phyloP scores from a whole-genome alignment of 2,888 invertebrate genomes.

The Idaea aversata region DNA sequence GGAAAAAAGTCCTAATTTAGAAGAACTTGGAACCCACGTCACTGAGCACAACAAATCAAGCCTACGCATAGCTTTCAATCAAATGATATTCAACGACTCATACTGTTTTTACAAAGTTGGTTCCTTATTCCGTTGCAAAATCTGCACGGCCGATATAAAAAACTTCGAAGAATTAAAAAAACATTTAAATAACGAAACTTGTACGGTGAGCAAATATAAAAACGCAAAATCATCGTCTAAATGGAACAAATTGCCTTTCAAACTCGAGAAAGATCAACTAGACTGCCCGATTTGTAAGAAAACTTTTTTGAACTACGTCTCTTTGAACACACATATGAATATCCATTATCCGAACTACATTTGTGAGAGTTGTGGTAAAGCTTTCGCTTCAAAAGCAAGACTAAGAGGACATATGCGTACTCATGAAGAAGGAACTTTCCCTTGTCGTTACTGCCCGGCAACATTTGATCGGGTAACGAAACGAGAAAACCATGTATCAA shows the following conservation, averaged over 20 bases:
- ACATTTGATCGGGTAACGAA: conserved; percentile 69
- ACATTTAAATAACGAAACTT: conserved; percentile 49
- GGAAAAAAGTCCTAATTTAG: conserved; percentile 49
- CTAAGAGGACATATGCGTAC: conserved; percentile 75
- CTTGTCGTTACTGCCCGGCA: conserved; percentile 61
- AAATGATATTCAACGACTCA: conserved; percentile 58
- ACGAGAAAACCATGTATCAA: conserved; percentile 68
- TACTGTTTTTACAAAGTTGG: conserved; percentile 54
- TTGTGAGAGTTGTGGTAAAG: conserved; percentile 76
- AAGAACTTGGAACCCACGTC: conserved; percentile 55
- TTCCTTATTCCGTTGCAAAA: conserved; percentile 54
- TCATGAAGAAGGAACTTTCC: conserved; percentile 71
- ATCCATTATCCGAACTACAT: conserved; percentile 74
- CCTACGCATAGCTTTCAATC: conserved; percentile 59
- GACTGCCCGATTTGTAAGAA: conserved; percentile 71
- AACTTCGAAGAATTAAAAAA: conserved; percentile 52
- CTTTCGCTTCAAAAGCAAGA: conserved; percentile 74
- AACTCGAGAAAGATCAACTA: conserved; percentile 67
- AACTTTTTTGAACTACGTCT: conserved; percentile 65
- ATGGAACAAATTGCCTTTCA: conserved; percentile 67
- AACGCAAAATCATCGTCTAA: conserved; percentile 19
- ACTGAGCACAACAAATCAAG: conserved; percentile 51
- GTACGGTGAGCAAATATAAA: conserved; percentile 45
- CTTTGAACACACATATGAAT: conserved; percentile 75
- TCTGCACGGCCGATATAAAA: conserved; percentile 53